Evolutionary conservation across 92 coral and sea anemone genomes (phyloP).

Genomic region (Palythoa grandis): DNA sequence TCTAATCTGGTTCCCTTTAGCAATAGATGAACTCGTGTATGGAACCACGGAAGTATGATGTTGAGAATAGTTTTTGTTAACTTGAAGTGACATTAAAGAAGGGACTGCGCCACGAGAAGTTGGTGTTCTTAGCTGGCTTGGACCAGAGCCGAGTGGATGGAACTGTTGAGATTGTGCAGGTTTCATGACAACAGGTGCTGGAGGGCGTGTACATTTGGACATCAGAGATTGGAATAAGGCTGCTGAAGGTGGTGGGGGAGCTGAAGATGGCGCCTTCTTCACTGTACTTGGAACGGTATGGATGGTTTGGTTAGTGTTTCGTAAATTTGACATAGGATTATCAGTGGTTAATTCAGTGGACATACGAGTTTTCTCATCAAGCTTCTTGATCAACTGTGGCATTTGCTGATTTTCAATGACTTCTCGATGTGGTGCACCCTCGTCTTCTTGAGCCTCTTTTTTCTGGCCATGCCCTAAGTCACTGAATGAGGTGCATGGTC

Average conservation of each 20-base stretch:
- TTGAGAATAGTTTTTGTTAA: not conserved
- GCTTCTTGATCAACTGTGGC: not conserved
- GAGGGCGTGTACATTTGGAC: constrained; percentile 77
- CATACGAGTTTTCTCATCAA: not conserved
- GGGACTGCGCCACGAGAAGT: not conserved
- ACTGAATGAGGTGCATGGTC: not conserved
- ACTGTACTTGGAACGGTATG: not conserved
- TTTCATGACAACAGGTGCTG: constrained; percentile 77
- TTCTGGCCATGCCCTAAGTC: not conserved
- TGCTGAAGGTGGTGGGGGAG: constrained; percentile 94
- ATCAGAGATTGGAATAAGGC: constrained; percentile 75
- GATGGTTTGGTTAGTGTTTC: not conserved
- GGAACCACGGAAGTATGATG: not conserved
- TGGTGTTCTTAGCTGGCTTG: constrained; percentile 9
- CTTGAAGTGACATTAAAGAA: not conserved
- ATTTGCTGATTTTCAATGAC: not conserved
- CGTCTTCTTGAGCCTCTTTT: not conserved
- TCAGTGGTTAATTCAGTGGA: not conserved
- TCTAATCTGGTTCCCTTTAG: not conserved
- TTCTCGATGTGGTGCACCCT: not conserved
- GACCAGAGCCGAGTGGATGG: not conserved
- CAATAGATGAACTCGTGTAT: not conserved
- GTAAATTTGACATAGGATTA: not conserved
- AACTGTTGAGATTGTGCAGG: constrained; percentile 39
- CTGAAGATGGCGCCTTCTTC: constrained; percentile 25